Conservation (phyloP, 2,113 vertebrate species). For the Steatornis caripensis region DNA sequence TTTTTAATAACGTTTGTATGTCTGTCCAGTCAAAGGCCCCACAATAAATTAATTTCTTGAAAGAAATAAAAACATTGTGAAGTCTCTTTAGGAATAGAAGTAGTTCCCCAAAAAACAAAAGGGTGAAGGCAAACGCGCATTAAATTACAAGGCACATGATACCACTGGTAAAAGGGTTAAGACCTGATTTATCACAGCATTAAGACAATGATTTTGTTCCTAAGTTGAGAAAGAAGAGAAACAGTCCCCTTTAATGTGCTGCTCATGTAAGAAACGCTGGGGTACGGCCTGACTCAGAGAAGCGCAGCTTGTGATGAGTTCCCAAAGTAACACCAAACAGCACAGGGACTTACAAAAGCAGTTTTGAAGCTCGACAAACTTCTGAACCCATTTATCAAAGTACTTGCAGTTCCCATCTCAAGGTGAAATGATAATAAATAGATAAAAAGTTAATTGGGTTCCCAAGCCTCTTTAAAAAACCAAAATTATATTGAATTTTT, state of each 20-base stretch:
- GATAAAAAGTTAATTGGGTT: not conserved
- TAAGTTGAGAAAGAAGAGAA: not conserved
- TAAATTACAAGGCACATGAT: not conserved
- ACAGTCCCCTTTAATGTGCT: not conserved
- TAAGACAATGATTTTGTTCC: not conserved
- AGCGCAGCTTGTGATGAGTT: not conserved
- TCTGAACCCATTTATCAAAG: not conserved
- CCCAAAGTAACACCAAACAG: not conserved
- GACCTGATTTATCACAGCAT: not conserved
- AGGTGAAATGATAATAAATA: slow-evolving; percentile 21
- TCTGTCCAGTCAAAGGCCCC: not conserved
- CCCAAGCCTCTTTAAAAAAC: not conserved
- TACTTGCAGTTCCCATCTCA: not conserved
- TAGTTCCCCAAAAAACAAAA: not conserved
- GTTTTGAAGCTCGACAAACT: not conserved
- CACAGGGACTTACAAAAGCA: not conserved
- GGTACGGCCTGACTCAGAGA: not conserved
- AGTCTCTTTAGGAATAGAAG: not conserved
- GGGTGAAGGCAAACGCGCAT: not conserved
- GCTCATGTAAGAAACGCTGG: not conserved
- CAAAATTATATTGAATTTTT: not conserved
- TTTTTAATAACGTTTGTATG: not conserved
- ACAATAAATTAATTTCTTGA: not conserved
- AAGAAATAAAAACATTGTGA: not conserved
- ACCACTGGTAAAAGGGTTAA: not conserved